Evolutionary conservation across 2,113 vertebrate species (phyloP), one percentile per base, ranked within the genome.

Genomic region (Hemicordylus capensis): DNA sequence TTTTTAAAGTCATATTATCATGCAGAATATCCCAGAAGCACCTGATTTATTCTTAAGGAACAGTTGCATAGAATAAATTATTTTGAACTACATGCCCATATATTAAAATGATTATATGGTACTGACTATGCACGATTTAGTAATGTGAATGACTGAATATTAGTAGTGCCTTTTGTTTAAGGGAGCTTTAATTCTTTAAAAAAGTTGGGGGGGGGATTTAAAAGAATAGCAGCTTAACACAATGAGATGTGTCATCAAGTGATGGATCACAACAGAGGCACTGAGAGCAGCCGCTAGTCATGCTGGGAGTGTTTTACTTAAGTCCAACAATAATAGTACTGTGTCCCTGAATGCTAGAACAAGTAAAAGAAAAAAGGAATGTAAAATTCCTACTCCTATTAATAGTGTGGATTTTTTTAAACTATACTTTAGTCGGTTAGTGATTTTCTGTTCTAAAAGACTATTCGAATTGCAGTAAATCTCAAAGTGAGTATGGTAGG

Each of bases 231-330:
- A 12, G 2, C 75, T 70, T 24, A 89, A 48, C 85, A 93, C 90
- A 92, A 94, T 91, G 85, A 94, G 93, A 89, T 24, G 39, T 85
- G 90, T 92, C 96, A 93, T 95, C 93, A 96, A 92, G 88, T 92
- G 56, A 83, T 4, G 8, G 85, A 93, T 95, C 90, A 92, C 93
- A 94, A 93, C 93, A 89, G 4, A 83, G 92, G 87, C 90, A 73
- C 17, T 74, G 42, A 89, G 87, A 94, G 85, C 85, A 44, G 19
- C 80, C 61, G 1, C 91, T 80, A 85, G 87, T 89, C 88, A 78
- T 81, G 85, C 77, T 66, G 67, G 75, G 51, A 28, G 80, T 86
- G 44, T 15, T 89, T 90, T 84, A 48, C 17, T 51, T 88, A 10
- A 34, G 74, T 87, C 85, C 87, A 90, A 92, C 59, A 79, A 90